phyloP scores from a whole-genome alignment of 2,888 invertebrate species.

The Scaeva pyrastri region DNA sequence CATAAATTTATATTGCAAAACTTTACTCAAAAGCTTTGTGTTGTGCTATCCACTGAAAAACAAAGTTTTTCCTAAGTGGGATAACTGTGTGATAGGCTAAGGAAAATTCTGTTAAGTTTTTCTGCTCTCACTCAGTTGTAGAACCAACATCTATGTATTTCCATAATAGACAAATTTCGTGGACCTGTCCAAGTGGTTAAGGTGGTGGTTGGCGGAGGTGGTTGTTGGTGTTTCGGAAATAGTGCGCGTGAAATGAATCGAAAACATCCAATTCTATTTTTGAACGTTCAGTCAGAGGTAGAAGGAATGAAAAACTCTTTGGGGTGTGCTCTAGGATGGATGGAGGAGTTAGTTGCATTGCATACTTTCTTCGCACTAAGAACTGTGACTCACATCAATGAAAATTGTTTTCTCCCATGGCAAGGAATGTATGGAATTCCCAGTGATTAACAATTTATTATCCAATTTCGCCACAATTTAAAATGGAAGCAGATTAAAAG shows the following conservation, averaged over 20 bases:
- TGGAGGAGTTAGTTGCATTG: conserved; percentile 28
- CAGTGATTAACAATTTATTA: conserved; percentile 66
- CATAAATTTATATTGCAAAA: conserved; percentile 53
- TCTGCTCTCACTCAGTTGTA: conserved; percentile 41
- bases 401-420: conserved; percentile 27
- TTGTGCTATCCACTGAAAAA: conserved; percentile 66
- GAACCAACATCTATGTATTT: conserved; percentile 30
- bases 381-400: conserved; percentile 62
- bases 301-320: background rate
- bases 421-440: conserved; percentile 44
- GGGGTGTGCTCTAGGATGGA: background rate
- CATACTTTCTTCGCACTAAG: conserved; percentile 16
- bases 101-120: conserved; percentile 71
- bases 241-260: conserved; percentile 55
- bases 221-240: conserved; percentile 53
- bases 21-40: conserved; percentile 69
- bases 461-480: conserved; percentile 67
- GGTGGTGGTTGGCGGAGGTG: conserved; percentile 39
- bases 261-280: conserved; percentile 66
- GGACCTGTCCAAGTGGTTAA: conserved; percentile 8
- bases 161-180: conserved; percentile 38
- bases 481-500: conserved; percentile 34
- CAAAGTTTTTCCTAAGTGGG: conserved; percentile 9
- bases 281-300: conserved; percentile 43
- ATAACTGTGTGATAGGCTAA: conserved; percentile 67